phyloP scores from a whole-genome alignment of 2,888 invertebrate genomes.

The Oasisia sp. region DNA sequence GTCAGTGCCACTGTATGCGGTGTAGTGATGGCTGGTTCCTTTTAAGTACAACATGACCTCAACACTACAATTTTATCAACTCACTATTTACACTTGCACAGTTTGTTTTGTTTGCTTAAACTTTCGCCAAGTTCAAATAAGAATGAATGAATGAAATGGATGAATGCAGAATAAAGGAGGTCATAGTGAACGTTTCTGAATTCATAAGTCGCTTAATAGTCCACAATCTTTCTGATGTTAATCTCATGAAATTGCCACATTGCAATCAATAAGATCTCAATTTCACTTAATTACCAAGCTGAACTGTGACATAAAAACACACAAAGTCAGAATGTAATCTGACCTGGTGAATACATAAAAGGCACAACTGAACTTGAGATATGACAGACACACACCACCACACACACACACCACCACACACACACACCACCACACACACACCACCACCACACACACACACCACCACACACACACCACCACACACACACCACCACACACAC shows the following conservation, averaged over 20 bases:
- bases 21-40: neutral
- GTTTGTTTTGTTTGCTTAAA: no score
- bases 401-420: neutral
- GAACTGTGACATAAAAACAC: neutral
- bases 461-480: no score
- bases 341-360: neutral
- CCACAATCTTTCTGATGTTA: neutral
- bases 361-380: neutral
- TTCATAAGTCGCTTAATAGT: neutral
- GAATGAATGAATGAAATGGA: no score
- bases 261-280: neutral
- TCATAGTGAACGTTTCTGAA: neutral
- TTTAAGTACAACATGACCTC: neutral
- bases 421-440: no score
- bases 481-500: no score
- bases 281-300: neutral
- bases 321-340: neutral
- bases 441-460: no score
- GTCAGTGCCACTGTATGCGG: neutral
- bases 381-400: neutral
- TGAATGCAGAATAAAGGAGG: neutral
- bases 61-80: no score
- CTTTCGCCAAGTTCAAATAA: no score
- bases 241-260: neutral
- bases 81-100: no score